These are phyloP conservation scores for Rhodeus uyekii DNA, from an alignment of 2,797 vertebrate species.

Conservation along the genomic window DNA sequence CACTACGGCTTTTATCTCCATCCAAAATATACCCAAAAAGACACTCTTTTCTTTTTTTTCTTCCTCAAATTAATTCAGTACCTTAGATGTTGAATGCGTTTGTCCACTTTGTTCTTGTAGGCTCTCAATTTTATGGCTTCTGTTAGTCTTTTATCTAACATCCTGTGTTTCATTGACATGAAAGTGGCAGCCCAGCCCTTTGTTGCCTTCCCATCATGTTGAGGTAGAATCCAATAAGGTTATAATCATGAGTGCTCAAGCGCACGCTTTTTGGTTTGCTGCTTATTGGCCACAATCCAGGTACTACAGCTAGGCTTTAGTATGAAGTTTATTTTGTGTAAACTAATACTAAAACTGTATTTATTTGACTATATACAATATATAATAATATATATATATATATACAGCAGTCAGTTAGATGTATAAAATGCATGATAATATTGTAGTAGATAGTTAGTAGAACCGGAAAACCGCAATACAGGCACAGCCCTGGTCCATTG, in stretches of 20 bases:
- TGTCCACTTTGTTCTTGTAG: constrained; percentile 78
- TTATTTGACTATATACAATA: not conserved
- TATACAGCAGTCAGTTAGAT: too few species aligned
- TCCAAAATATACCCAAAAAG: constrained; percentile 72
- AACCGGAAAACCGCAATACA: too few species aligned
- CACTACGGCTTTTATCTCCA: constrained; percentile 75
- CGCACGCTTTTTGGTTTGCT: constrained; percentile 24
- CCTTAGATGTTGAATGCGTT: constrained; percentile 79
- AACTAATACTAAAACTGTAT: too few species aligned
- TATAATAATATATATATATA: not conserved
- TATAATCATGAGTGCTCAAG: constrained; percentile 42
- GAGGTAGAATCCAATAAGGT: constrained; percentile 60
- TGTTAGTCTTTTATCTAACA: constrained; percentile 82
- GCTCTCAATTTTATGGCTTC: constrained; percentile 71
- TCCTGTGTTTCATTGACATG: constrained; percentile 76
- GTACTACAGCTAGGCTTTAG: not conserved
- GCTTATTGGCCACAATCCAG: not conserved
- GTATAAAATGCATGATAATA: too few species aligned
- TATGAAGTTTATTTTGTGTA: not conserved
- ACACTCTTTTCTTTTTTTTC: constrained; percentile 53
- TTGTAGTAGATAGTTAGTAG: too few species aligned
- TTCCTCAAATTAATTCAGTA: constrained; percentile 70
- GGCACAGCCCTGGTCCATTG: too few species aligned
- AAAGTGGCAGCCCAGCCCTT: constrained; percentile 75
- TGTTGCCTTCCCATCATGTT: constrained; percentile 64